Evolutionary conservation across 2,888 invertebrate genomes (phyloP), one percentile per base, ranked within the genome.

Genomic region (Mesorhabditis spiculigera): DNA sequence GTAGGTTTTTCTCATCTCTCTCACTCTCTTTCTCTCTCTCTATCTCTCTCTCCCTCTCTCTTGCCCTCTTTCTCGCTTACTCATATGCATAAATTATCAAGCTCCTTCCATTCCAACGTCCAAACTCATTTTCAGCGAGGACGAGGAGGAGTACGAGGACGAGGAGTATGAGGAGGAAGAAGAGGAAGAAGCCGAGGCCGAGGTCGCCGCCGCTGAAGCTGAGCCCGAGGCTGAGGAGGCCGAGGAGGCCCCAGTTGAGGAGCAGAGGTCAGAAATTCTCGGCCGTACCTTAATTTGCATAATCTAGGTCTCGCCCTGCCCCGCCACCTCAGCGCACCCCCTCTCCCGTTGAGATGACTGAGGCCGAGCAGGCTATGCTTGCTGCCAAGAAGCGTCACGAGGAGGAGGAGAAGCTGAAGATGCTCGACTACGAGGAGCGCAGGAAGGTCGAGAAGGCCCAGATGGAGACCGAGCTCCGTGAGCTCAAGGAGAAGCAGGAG

Each of bases 401-500:
- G 67, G 86, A 86, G 69, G 86, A 86, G 68, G 86, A 86, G 63
- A 50, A 50, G n/a, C n/a, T 50, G 58, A 50, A 50, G 58, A 50
- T 82, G 70, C 76, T 79, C 70, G 86, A 85, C 72, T 84, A 83
- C 76, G 82, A 84, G 72, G 77, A 81, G 74, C 82, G 83, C 62
- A 76, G 84, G 68, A 73, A 77, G 44, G 77, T 95, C 93, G 92
- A 95, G 88, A 94, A 94, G 90, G 94, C 95, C 87, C 91, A 94
- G 86, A 95, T 95, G 88, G 95, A 95, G 88, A 94, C 95, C 86
- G 95, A 96, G 88, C 91, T 95, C 88, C 93, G 93, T 89, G 92
- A 92, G 87, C 91, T 95, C 87, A 96, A 95, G 90, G 95, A 95
- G 88, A 94, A 95, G 89, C 95, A 95, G 90, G 93, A 93, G 66